These are phyloP conservation scores for Rapana venosa DNA, from an alignment of 2,888 invertebrate genomes.

Conservation along the genomic window DNA sequence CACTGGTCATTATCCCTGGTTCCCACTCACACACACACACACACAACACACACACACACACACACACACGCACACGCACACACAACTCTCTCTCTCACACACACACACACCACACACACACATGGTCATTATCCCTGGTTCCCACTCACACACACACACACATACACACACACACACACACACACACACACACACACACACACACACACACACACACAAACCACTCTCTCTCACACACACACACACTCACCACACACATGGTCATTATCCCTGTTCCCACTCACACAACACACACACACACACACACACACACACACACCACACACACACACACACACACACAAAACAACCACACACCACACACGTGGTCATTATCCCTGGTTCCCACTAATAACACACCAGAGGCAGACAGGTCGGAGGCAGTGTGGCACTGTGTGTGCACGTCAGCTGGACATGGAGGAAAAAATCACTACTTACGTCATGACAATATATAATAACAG, in stretches of 20 bases:
- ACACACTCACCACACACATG: background rate
- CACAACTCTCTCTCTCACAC: background rate
- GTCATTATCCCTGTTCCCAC: too few relatives aligned
- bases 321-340: constrained; percentile 18
- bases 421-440: too few relatives aligned
- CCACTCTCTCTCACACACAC: background rate
- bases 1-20: too few relatives aligned
- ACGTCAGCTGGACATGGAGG: too few relatives aligned
- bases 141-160: background rate
- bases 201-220: constrained; percentile 2
- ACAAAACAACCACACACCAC: background rate
- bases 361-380: background rate
- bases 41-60: constrained; percentile 6
- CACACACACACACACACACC: too few relatives aligned
- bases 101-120: background rate
- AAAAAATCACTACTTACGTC: too few relatives aligned
- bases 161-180: background rate
- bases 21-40: background rate
- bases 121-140: background rate
- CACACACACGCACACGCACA: constrained; percentile 17
- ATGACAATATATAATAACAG: too few relatives aligned
- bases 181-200: constrained; percentile 26
- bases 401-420: too few relatives aligned
- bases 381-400: background rate
- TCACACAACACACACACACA: background rate